Evolutionary conservation across 1,140 invertebrate genomes (phyloP).

Genomic region (Drosophila melanica): DNA sequence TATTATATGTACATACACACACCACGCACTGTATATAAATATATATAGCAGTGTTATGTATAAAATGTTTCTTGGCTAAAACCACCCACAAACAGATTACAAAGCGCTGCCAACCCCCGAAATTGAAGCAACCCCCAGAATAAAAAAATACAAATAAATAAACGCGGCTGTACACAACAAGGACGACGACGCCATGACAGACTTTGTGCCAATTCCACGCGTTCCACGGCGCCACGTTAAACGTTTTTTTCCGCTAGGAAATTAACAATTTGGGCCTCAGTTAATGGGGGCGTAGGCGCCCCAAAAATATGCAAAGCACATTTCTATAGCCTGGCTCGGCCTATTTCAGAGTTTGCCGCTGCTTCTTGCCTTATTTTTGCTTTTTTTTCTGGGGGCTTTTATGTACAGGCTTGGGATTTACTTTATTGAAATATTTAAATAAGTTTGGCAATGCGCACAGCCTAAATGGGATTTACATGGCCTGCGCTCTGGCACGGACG

Average conservation of each 20-base stretch:
- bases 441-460: slow-evolving; percentile 82
- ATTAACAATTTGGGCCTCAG: slow-evolving; percentile 67
- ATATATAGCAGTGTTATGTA: slow-evolving; percentile 22
- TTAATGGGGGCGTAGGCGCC: slow-evolving; percentile 43
- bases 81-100: slow-evolving; percentile 78
- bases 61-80: slow-evolving; percentile 60
- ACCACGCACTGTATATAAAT: slow-evolving; percentile 37
- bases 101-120: slow-evolving; percentile 72
- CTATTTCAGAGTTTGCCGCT: slow-evolving; percentile 59
- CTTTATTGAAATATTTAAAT: slow-evolving; percentile 84
- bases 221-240: slow-evolving; percentile 45
- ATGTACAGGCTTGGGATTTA: slow-evolving; percentile 71
- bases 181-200: slow-evolving; percentile 59
- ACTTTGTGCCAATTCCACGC: slow-evolving; percentile 62
- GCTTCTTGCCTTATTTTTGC: slow-evolving; percentile 27
- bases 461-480: slow-evolving; percentile 78
- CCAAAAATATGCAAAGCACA: slow-evolving; percentile 64
- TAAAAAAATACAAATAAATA: slow-evolving; percentile 29
- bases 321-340: slow-evolving; percentile 43
- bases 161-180: slow-evolving; percentile 33
- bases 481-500: slow-evolving; percentile 22
- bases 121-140: slow-evolving; percentile 61
- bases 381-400: slow-evolving; percentile 31
- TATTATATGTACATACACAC: slow-evolving; percentile 39
- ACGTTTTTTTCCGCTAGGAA: slow-evolving; percentile 55